Evolutionary conservation across 2,113 vertebrate species (phyloP).

Genomic region (Lycocorax pyrrhopterus): DNA sequence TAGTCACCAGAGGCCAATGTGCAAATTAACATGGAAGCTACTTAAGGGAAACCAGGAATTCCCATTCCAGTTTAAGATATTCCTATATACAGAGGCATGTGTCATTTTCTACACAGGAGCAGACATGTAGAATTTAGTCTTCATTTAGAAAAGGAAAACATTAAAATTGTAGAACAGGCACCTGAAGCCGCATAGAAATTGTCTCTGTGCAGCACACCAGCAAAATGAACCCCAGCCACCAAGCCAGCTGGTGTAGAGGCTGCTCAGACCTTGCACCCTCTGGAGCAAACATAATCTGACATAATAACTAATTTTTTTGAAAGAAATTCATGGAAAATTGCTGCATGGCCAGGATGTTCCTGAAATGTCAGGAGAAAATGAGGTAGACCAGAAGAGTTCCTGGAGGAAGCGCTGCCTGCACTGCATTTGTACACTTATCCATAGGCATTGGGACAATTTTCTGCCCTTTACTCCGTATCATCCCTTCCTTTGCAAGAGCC

Average conservation of each 20-base stretch:
- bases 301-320: neutral
- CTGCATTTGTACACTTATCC: neutral
- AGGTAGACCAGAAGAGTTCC: neutral
- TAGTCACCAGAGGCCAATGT: neutral
- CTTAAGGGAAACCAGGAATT: neutral
- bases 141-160: neutral
- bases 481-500: neutral
- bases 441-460: neutral
- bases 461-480: neutral
- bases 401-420: neutral
- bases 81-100: neutral
- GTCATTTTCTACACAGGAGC: neutral
- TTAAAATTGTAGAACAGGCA: neutral
- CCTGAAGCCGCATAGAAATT: neutral
- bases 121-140: neutral
- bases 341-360: neutral
- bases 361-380: neutral
- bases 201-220: neutral
- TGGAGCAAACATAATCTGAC: neutral
- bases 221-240: neutral
- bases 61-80: neutral
- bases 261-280: neutral
- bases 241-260: neutral
- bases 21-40: neutral
- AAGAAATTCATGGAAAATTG: neutral